phyloP scores from a whole-genome alignment of 1,140 invertebrate species.

The Aphidius ervi region DNA sequence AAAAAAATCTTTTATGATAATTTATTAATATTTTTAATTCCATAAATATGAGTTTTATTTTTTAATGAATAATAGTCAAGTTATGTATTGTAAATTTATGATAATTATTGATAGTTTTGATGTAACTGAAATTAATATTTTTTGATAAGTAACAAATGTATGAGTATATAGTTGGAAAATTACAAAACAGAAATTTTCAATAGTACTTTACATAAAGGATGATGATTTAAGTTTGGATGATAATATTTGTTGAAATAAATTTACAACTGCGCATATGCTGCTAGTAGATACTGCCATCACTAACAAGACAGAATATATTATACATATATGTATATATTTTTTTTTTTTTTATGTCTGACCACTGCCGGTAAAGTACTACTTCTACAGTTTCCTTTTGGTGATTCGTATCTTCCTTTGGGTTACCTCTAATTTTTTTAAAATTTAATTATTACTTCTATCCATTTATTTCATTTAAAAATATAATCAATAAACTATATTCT shows the following conservation, averaged over 20 bases:
- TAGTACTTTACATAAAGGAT: slow-evolving; percentile 16
- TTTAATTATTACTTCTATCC: not conserved
- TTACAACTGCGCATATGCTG: slow-evolving; percentile 29
- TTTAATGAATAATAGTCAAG: too few species aligned
- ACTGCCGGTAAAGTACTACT: slow-evolving; percentile 33
- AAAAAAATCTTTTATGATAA: too few species aligned
- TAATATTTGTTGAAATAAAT: slow-evolving; percentile 22
- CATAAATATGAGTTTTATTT: too few species aligned
- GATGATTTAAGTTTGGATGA: slow-evolving; percentile 36
- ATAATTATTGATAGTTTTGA: too few species aligned
- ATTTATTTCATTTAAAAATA: not conserved
- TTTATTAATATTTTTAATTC: too few species aligned
- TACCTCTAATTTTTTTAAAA: slow-evolving; percentile 1
- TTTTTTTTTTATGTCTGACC: slow-evolving; percentile 24
- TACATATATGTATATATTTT: not conserved
- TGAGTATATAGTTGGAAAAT: too few species aligned
- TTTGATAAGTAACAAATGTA: too few species aligned
- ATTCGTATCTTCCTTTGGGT: slow-evolving; percentile 3
- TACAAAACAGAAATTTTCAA: too few species aligned
- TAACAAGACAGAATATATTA: too few species aligned
- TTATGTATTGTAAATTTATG: too few species aligned
- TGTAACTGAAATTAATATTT: too few species aligned
- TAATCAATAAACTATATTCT: too few species aligned
- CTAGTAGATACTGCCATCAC: slow-evolving; percentile 22
- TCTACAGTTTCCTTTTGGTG: slow-evolving; percentile 21